Percentiles rank a stretch among this genome's conserved stretches.
phyloP scores from a whole-genome alignment of 92 coral and sea anemone species.

The Paragorgia papillata region DNA sequence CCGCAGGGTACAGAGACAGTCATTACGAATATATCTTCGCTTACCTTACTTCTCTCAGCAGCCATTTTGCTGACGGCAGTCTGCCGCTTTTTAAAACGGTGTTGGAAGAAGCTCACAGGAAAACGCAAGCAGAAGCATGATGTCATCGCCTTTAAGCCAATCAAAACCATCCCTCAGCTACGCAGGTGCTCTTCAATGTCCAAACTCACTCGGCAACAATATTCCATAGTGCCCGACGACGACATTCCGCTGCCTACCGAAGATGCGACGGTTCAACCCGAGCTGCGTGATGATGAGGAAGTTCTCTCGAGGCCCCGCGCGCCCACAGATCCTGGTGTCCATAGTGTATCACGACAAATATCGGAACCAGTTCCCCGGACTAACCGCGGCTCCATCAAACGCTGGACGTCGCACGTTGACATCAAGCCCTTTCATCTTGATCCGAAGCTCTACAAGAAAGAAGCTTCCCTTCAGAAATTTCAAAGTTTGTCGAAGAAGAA shows the following conservation, averaged over 20 bases:
- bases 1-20: not conserved
- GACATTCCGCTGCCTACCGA: slow-evolving; percentile 24
- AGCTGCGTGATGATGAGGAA: not conserved
- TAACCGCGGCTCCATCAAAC: not conserved
- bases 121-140: slow-evolving; percentile 1
- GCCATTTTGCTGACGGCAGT: slow-evolving; percentile 7
- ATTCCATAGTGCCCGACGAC: not conserved
- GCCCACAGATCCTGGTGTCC: slow-evolving; percentile 1
- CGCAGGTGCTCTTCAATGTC: not conserved
- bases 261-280: slow-evolving; percentile 22
- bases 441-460: slow-evolving; percentile 23
- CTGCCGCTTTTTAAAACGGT: slow-evolving; percentile 18
- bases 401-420: not conserved
- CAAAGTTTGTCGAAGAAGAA: slow-evolving; percentile 11
- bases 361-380: slow-evolving; percentile 12
- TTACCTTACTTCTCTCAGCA: slow-evolving; percentile 22
- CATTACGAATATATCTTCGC: slow-evolving; percentile 17
- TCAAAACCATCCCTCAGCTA: not conserved
- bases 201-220: not conserved
- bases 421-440: slow-evolving; percentile 4
- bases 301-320: not conserved
- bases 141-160: slow-evolving; percentile 1
- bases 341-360: slow-evolving; percentile 16
- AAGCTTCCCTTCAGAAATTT: slow-evolving; percentile 19
- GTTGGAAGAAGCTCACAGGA: slow-evolving; percentile 2